Conservation (phyloP, 2,888 invertebrate species). For the Rhynchonema sp. region DNA sequence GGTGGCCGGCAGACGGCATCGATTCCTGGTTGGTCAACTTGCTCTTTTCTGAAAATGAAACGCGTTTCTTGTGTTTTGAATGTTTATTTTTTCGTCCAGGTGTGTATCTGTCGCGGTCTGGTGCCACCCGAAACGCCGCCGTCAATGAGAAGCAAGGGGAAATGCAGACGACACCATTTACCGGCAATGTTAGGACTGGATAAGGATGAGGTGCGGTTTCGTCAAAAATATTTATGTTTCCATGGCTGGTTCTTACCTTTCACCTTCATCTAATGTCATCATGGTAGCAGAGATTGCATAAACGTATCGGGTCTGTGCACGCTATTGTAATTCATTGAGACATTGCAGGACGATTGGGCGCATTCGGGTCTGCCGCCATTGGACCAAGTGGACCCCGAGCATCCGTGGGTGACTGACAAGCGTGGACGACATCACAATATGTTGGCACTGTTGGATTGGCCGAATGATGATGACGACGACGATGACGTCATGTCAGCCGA, state of each 20-base stretch:
- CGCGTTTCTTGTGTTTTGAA: not conserved
- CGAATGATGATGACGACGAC: slow-evolving; percentile 39
- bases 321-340: not conserved
- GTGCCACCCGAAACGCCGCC: slow-evolving; percentile 45
- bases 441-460: slow-evolving; percentile 42
- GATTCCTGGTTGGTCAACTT: too few relatives aligned
- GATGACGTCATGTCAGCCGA: slow-evolving; percentile 17
- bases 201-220: slow-evolving; percentile 33
- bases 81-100: too few relatives aligned
- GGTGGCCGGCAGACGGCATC: slow-evolving; percentile 30
- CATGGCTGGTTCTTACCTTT: too few relatives aligned
- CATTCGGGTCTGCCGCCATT: slow-evolving; percentile 29
- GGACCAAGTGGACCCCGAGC: slow-evolving; percentile 35
- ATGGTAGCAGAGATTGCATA: too few relatives aligned
- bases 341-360: slow-evolving; percentile 26
- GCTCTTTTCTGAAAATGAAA: not conserved
- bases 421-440: slow-evolving; percentile 38
- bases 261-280: too few relatives aligned
- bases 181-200: slow-evolving; percentile 27
- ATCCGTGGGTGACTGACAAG: slow-evolving; percentile 39
- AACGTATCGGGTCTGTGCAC: not conserved
- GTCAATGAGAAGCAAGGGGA: slow-evolving; percentile 32
- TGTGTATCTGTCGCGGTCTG: slow-evolving; percentile 20
- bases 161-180: slow-evolving; percentile 26
- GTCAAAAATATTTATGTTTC: too few relatives aligned